Conservation (phyloP, 2,113 vertebrate genomes). For the Oreochromis tanganicae region DNA sequence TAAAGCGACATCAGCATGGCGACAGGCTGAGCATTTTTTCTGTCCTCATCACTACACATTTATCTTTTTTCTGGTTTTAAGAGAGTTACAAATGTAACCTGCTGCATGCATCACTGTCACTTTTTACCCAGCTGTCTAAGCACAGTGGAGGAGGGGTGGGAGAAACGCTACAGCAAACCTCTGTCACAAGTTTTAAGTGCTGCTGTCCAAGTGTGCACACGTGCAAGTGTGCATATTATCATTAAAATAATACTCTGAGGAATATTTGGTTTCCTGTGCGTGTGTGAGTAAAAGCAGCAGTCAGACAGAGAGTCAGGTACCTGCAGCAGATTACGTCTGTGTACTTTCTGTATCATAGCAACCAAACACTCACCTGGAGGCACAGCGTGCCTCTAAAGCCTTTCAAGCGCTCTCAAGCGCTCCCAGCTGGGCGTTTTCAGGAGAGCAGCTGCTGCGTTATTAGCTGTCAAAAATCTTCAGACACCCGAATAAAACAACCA, state of each 20-base stretch:
- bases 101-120: neutral
- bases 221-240: neutral
- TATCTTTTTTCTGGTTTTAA: neutral
- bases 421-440: neutral
- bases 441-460: neutral
- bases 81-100: neutral
- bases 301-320: neutral
- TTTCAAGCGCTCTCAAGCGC: neutral
- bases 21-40: neutral
- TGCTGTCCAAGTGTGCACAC: neutral
- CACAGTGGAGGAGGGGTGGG: neutral
- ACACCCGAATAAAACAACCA: neutral
- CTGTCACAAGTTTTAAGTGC: neutral
- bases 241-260: neutral
- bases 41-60: neutral
- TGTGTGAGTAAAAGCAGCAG: neutral
- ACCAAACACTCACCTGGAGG: neutral
- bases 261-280: neutral
- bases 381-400: neutral
- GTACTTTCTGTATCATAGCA: neutral
- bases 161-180: neutral
- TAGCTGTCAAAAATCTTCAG: neutral
- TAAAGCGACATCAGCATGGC: neutral
- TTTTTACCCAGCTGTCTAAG: neutral
- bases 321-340: neutral